phyloP scores from a whole-genome alignment of 1,140 invertebrate genomes.

The Hormaphis cornu region DNA sequence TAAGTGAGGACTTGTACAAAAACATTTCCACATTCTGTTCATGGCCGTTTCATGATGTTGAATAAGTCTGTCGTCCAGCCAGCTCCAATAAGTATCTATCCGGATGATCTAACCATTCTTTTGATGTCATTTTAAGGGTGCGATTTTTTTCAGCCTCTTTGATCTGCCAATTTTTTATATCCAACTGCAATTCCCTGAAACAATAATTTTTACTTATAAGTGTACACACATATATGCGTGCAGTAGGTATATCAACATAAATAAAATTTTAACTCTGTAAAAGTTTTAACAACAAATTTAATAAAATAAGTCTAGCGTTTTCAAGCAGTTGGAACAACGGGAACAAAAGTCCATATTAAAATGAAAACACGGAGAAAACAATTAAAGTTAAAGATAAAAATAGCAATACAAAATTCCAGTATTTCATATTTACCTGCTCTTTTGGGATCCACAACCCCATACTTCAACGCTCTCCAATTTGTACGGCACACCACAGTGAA shows the following conservation, averaged over 20 bases:
- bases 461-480: conserved; percentile 55
- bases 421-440: conserved; percentile 48
- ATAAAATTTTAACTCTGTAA: no score
- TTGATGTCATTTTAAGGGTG: conserved; percentile 66
- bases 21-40: neutral
- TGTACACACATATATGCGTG: no score
- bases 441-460: conserved; percentile 70
- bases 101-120: conserved; percentile 85
- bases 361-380: no score
- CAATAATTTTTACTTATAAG: neutral
- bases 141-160: conserved; percentile 73
- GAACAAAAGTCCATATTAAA: no score
- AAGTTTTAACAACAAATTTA: no score
- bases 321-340: no score
- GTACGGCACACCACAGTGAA: conserved; percentile 48
- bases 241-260: no score
- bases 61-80: conserved; percentile 66
- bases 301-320: no score
- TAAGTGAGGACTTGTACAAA: conserved; percentile 3
- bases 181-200: conserved; percentile 64
- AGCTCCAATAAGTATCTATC: conserved; percentile 78
- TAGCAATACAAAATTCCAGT: neutral
- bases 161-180: conserved; percentile 83
- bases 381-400: no score
- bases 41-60: conserved; percentile 1